Percentiles rank a stretch among this genome's conserved stretches.
phyloP scores from a whole-genome alignment of 1,140 invertebrate species.

The Drosophila repleta region DNA sequence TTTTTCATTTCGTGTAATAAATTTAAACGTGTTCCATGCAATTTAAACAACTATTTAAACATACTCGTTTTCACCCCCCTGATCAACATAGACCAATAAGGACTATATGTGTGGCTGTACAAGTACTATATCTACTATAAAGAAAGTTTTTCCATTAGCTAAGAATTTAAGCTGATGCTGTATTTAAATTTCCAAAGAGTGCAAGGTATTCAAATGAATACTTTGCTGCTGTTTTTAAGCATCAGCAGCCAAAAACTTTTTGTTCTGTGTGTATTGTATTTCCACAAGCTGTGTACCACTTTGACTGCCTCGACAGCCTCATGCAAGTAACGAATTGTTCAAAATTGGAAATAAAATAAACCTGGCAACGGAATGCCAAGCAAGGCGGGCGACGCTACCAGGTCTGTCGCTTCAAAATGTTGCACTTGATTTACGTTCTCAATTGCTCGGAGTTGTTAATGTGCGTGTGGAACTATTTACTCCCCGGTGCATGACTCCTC shows the following conservation, averaged over 20 bases:
- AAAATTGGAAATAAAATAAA: slow-evolving; percentile 69
- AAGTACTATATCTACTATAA: too few species aligned
- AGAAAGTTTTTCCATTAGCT: too few species aligned
- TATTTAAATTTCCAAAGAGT: too few species aligned
- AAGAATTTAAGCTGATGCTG: too few species aligned
- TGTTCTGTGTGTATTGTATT: slow-evolving; percentile 20
- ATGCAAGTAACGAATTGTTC: slow-evolving; percentile 44
- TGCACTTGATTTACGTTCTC: slow-evolving; percentile 74
- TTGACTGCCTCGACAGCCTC: background rate
- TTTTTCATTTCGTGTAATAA: too few species aligned
- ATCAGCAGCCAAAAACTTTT: slow-evolving; percentile 12
- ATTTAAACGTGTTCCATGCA: too few species aligned
- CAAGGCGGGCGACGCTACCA: background rate
- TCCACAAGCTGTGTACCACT: slow-evolving; percentile 9
- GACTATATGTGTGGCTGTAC: too few species aligned
- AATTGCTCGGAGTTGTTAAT: slow-evolving; percentile 68
- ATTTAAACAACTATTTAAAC: too few species aligned
- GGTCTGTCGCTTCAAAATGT: slow-evolving; percentile 61
- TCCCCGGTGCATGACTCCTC: slow-evolving; percentile 4
- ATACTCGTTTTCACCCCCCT: too few species aligned
- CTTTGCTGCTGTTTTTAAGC: slow-evolving; percentile 35
- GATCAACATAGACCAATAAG: too few species aligned
- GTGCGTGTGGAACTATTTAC: slow-evolving; percentile 16
- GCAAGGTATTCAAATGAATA: slow-evolving; percentile 74
- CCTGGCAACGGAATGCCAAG: slow-evolving; percentile 1